A percentile compares a stretch with the other conserved stretches of the same genome.
Evolutionary conservation across 2,797 vertebrate genomes (phyloP).

Genomic region (Borostomias antarcticus): DNA sequence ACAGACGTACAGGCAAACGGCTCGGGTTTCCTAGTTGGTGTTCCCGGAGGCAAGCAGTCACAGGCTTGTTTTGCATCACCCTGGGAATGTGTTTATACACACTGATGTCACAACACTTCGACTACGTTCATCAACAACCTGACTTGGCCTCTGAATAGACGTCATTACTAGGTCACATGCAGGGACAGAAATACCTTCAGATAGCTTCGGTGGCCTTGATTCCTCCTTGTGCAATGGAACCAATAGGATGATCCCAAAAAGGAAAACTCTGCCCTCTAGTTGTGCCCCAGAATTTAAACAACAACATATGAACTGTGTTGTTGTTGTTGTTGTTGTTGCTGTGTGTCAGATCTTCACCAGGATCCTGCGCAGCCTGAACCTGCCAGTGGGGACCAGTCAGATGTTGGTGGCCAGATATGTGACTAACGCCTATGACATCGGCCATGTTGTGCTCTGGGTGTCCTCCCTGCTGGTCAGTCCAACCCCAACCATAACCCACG

Average conservation of each 20-base stretch:
- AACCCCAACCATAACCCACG: not conserved
- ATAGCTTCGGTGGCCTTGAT: too few relatives aligned
- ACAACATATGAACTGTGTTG: too few relatives aligned
- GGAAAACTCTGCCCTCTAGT: too few relatives aligned
- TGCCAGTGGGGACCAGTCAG: constrained; percentile 95
- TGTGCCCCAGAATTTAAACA: too few relatives aligned
- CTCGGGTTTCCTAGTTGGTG: constrained; percentile 59
- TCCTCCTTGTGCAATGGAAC: too few relatives aligned
- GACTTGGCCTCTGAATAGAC: too few relatives aligned
- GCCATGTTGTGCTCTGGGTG: constrained; percentile 94
- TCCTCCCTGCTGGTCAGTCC: constrained; percentile 92
- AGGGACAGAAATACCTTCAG: too few relatives aligned
- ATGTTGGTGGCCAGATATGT: constrained; percentile 90
- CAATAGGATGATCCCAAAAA: too few relatives aligned
- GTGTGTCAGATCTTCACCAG: constrained; percentile 93
- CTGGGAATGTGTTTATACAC: constrained; percentile 22
- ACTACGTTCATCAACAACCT: too few relatives aligned
- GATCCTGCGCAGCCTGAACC: constrained; percentile 93
- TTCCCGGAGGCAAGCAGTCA: constrained; percentile 20
- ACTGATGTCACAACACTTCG: constrained; percentile 21
- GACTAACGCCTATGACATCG: constrained; percentile 93
- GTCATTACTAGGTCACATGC: too few relatives aligned
- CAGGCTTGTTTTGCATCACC: constrained; percentile 38
- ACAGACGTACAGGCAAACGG: too few relatives aligned
- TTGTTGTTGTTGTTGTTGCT: too few relatives aligned